Evolutionary conservation across 2,888 invertebrate species (phyloP).

Genomic region (Nomada hirtipes): DNA sequence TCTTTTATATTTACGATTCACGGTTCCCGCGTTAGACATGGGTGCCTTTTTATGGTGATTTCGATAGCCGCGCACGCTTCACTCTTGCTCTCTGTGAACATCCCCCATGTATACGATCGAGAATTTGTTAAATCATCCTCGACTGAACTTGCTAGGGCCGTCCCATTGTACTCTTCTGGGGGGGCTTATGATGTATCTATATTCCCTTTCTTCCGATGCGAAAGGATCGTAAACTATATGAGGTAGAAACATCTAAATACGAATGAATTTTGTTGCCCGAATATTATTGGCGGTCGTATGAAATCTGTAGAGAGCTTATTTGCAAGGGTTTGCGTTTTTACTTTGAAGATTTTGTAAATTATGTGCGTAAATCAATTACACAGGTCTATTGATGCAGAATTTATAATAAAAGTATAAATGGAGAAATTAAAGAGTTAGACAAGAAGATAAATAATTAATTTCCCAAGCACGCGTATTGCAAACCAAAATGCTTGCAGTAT

Average conservation of each 20-base stretch:
- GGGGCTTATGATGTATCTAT: conserved; percentile 72
- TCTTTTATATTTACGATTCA: conserved; percentile 63
- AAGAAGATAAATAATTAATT: too few relatives aligned
- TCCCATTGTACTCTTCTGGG: conserved; percentile 71
- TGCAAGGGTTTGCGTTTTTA: not conserved
- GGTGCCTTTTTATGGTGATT: conserved; percentile 76
- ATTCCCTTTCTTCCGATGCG: conserved; percentile 72
- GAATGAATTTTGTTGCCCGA: conserved; percentile 62
- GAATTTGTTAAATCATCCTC: conserved; percentile 78
- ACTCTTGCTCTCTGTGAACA: conserved; percentile 44
- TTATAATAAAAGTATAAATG: too few relatives aligned
- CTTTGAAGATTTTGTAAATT: not conserved
- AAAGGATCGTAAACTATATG: conserved; percentile 81
- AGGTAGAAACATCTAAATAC: conserved; percentile 81
- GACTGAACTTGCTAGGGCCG: conserved; percentile 68
- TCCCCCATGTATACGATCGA: conserved; percentile 62
- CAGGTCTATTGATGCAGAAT: too few relatives aligned
- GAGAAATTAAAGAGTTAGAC: too few relatives aligned
- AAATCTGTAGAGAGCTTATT: not conserved
- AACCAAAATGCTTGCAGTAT: too few relatives aligned
- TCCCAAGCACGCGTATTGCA: too few relatives aligned
- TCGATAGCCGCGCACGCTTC: conserved; percentile 69
- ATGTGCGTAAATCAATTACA: not conserved
- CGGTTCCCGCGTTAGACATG: conserved; percentile 52
- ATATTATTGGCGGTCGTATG: conserved; percentile 17